phyloP scores from a whole-genome alignment of 2,113 vertebrate species.

The Pelodiscus sinensis region DNA sequence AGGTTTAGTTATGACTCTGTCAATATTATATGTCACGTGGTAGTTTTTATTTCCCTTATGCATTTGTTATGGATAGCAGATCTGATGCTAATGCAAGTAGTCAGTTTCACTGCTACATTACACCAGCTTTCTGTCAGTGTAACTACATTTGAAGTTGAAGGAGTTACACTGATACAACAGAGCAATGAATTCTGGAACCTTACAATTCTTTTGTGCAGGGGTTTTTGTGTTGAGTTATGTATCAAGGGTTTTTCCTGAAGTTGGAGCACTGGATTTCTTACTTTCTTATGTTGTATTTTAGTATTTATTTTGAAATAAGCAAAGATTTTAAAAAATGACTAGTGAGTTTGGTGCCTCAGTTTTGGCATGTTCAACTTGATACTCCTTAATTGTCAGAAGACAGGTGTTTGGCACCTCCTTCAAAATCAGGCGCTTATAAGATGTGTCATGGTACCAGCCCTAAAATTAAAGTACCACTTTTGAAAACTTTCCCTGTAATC shows the following conservation, averaged over 20 bases:
- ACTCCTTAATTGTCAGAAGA: not conserved
- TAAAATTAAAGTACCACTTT: not conserved
- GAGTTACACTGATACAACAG: not conserved
- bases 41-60: not conserved
- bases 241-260: not conserved
- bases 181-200: not conserved
- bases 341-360: not conserved
- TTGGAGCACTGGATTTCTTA: not conserved
- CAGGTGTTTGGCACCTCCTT: not conserved
- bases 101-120: not conserved
- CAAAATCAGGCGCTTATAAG: not conserved
- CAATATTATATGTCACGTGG: not conserved
- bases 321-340: not conserved
- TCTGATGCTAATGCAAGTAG: not conserved
- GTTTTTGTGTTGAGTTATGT: not conserved
- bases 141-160: not conserved
- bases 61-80: not conserved
- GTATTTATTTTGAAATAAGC: not conserved
- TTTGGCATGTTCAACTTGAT: not conserved
- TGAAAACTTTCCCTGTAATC: not conserved
- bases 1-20: rapidly evolving
- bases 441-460: not conserved
- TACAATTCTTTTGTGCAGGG: not conserved
- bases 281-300: not conserved
- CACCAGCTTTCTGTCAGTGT: not conserved